A percentile compares a stretch with the other conserved stretches of the same genome.
phyloP scores from a whole-genome alignment of 2,113 vertebrate genomes.

The Tachysurus vachellii region DNA sequence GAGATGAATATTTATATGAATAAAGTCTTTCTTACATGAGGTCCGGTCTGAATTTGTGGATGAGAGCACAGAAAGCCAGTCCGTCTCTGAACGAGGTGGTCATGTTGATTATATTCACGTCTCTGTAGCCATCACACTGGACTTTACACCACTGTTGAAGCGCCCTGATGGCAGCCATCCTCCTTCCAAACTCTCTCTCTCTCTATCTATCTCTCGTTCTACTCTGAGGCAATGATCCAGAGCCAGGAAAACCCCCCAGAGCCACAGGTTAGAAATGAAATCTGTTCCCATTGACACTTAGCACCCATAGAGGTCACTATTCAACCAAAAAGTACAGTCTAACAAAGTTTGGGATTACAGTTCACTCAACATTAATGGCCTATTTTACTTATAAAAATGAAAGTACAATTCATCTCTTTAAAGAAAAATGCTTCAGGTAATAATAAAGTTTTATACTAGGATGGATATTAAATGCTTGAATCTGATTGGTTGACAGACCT shows the following conservation, averaged over 20 bases:
- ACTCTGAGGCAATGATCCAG: background rate
- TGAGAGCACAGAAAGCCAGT: slow-evolving; percentile 93
- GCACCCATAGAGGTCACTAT: slow-evolving; percentile 3
- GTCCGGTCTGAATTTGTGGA: slow-evolving; percentile 92
- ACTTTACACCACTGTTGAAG: slow-evolving; percentile 90
- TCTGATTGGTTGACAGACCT: too few species aligned
- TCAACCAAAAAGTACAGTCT: background rate
- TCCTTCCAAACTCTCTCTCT: background rate
- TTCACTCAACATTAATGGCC: background rate
- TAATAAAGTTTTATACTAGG: too few species aligned
- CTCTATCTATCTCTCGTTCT: background rate
- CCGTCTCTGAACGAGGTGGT: slow-evolving; percentile 93
- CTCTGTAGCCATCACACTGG: slow-evolving; percentile 88
- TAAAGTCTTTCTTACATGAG: slow-evolving; percentile 83
- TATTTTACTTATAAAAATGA: background rate
- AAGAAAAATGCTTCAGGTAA: too few species aligned
- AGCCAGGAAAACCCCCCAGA: background rate
- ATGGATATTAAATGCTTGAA: too few species aligned
- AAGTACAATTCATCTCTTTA: background rate
- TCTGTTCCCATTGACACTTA: background rate
- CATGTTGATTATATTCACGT: slow-evolving; percentile 91
- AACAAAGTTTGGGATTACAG: background rate
- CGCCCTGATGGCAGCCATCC: slow-evolving; percentile 89
- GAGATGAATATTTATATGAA: too few species aligned
- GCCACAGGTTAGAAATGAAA: background rate